Conservation (phyloP, 2,888 invertebrate species). For the Metacarcinus magister region DNA sequence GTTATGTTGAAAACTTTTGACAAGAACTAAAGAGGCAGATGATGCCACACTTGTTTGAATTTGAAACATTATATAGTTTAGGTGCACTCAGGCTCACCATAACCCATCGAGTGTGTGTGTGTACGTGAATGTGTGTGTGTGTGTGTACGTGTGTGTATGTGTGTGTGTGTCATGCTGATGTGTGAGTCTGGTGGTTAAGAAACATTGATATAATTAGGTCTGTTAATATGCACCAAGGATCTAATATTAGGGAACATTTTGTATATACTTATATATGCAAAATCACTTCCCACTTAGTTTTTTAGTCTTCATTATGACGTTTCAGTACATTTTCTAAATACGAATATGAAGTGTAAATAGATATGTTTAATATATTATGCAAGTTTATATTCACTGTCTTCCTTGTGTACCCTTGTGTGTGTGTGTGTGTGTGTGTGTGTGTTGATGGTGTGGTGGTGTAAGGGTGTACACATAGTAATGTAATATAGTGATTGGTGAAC, state of each 20-base stretch:
- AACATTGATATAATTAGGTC: not conserved
- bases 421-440: conserved; percentile 37
- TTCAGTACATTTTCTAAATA: conserved; percentile 45
- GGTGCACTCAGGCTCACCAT: not conserved
- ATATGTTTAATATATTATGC: conserved; percentile 69
- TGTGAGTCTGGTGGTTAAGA: not conserved
- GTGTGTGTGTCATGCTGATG: not conserved
- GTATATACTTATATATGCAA: not conserved
- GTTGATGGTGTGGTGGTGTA: not conserved
- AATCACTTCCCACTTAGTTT: not conserved
- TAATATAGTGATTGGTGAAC: not conserved
- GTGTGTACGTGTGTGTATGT: not conserved
- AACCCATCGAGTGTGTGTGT: not conserved
- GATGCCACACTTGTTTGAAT: not conserved
- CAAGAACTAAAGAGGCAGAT: not conserved
- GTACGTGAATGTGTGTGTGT: not conserved
- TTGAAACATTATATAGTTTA: not conserved
- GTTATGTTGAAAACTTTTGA: not conserved
- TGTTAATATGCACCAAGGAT: not conserved
- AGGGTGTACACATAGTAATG: not conserved
- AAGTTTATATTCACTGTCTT: conserved; percentile 44
- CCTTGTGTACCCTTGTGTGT: conserved; percentile 46
- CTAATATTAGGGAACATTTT: not conserved
- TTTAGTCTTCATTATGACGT: conserved; percentile 10
- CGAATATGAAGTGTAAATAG: conserved; percentile 56